Conservation (phyloP, 2,888 invertebrate genomes). For the Lapara coniferarum region DNA sequence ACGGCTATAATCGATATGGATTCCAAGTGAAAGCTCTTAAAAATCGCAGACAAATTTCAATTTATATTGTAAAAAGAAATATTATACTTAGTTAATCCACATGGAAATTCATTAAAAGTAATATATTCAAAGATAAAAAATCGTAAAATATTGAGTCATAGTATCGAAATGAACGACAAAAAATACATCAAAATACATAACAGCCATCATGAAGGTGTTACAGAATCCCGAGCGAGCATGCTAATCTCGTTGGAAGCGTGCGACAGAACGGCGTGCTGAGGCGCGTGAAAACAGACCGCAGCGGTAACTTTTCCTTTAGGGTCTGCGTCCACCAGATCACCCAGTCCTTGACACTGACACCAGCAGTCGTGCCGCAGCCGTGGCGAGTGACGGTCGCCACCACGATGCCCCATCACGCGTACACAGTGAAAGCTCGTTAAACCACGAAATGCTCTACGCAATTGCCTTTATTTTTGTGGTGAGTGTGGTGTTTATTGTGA, state of each 20-base stretch:
- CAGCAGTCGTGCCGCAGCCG: conserved; percentile 67
- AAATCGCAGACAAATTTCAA: no score
- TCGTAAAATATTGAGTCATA: not conserved
- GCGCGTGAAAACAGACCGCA: conserved; percentile 30
- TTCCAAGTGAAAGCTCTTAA: no score
- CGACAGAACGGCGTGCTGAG: not conserved
- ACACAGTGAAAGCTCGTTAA: conserved; percentile 80
- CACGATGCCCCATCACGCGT: conserved; percentile 68
- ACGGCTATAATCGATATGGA: no score
- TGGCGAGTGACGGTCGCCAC: conserved; percentile 58
- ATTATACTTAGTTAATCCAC: no score
- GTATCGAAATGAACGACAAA: not conserved
- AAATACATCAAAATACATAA: conserved; percentile 10
- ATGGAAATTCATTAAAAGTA: no score
- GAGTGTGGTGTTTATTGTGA: conserved; percentile 64
- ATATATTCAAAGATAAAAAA: no score
- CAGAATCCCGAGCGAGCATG: conserved; percentile 12
- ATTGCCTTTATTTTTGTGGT: conserved; percentile 81
- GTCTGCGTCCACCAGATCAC: conserved; percentile 57
- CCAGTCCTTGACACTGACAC: conserved; percentile 71
- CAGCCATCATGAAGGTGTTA: conserved; percentile 10
- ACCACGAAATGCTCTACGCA: conserved; percentile 76
- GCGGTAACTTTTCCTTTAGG: conserved; percentile 64
- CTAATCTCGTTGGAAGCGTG: conserved; percentile 19
- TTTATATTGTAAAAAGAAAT: no score